Evolutionary conservation across 1,140 invertebrate species (phyloP), one percentile per base, ranked within the genome.

Genomic region (Drosophila teissieri): DNA sequence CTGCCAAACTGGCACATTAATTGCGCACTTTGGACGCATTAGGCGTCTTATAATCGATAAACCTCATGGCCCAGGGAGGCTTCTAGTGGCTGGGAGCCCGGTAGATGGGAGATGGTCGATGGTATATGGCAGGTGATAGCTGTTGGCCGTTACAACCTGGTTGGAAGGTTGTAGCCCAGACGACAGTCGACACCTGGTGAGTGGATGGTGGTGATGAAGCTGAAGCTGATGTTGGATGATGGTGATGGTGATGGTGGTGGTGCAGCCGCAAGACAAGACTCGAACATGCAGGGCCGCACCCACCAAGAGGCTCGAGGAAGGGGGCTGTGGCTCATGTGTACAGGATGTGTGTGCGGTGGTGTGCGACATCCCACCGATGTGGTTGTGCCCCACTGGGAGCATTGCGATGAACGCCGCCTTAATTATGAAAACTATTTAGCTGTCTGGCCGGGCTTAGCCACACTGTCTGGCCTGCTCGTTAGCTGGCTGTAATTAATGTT

Each of bases 11-110:
- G 72, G 67, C 76, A 89, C 75, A 52, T 89, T 80, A 88, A 89
- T 89, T 89, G 83, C 64, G 48, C 72, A 83, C 74, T 80, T 77
- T 57, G 72, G 53, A 48, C 68, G 57, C 62, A 68, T 68, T 74
- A 80, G 76, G 49, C 80, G 39, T 79, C 80, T 72, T 61, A 78
- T 58, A 89, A 89, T 90, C 84, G 85, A 89, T 89, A 84, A 89
- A 65, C 62, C 83, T 63, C 67, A 80, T 80, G 54, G 65, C 63
- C 51, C 37, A 34, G 42, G 15, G 48, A 40, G 15, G 15, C 11
- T 39, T 17, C 36, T 19, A 36, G 49, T 52, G 27, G 31, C 49
- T 19, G 68, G 3, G 15, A 22, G 7, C n/a, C 31, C 24, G 17
- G 56, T 58, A 45, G 1, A 11, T 2, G 17, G 56, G 49, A 19